Evolutionary conservation across 2,888 invertebrate species (phyloP).

Genomic region (Nudaria mundana): DNA sequence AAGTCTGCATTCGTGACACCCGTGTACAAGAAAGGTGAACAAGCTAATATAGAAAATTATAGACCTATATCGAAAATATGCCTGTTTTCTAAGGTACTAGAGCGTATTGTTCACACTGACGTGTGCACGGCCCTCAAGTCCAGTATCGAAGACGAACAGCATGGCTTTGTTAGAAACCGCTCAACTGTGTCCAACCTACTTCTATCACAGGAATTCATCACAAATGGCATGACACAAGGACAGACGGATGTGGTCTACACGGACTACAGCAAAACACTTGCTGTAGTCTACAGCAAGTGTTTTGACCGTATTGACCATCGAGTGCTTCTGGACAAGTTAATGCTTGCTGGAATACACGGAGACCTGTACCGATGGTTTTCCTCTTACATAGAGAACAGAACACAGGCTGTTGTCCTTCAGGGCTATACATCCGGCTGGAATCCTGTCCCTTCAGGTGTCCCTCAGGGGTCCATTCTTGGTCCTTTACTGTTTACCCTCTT

Average conservation of each 20-base stretch:
- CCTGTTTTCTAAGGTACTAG: not conserved
- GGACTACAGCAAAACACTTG: too few relatives aligned
- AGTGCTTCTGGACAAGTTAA: too few relatives aligned
- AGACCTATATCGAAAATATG: too few relatives aligned
- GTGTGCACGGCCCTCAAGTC: too few relatives aligned
- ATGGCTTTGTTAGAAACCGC: not conserved
- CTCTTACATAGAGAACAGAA: not conserved
- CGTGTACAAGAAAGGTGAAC: not conserved
- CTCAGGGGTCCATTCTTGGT: not conserved
- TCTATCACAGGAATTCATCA: too few relatives aligned
- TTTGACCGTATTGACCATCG: too few relatives aligned
- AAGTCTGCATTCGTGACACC: not conserved
- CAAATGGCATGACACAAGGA: not conserved
- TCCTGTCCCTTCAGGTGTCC: not conserved
- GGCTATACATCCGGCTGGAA: not conserved
- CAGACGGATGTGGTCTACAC: too few relatives aligned
- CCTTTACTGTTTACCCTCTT: not conserved
- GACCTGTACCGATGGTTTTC: not conserved
- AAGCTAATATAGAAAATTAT: not conserved
- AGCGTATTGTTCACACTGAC: too few relatives aligned
- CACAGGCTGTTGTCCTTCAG: not conserved
- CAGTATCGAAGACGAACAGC: too few relatives aligned
- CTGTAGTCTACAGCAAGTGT: too few relatives aligned
- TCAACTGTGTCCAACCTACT: not conserved
- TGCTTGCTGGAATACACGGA: too few relatives aligned